These are phyloP conservation scores for Scylla paramamosain DNA, from an alignment of 1,140 invertebrate genomes.

Conservation along the genomic window DNA sequence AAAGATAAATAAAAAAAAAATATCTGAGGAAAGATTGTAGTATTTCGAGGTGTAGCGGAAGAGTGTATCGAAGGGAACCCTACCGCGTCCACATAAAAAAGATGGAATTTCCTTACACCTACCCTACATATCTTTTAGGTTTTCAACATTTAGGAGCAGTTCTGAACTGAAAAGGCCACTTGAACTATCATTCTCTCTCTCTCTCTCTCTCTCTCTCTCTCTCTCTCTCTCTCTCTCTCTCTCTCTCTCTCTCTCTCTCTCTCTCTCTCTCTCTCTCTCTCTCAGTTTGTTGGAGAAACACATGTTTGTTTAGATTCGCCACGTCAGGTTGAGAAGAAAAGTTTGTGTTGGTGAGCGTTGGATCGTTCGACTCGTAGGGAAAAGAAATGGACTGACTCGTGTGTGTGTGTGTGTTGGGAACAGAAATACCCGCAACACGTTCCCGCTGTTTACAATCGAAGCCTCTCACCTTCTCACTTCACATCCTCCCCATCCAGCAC, in stretches of 20 bases:
- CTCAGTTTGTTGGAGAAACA: not conserved
- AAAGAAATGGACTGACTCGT: not conserved
- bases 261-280: slow-evolving; percentile 8
- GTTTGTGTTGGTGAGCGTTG: not conserved
- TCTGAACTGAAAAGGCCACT: too few species aligned
- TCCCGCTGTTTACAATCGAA: not conserved
- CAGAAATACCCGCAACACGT: not conserved
- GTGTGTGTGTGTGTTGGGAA: not conserved
- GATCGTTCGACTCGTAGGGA: not conserved
- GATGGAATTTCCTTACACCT: too few species aligned
- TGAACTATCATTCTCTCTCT: not conserved
- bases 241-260: slow-evolving; percentile 44
- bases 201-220: slow-evolving; percentile 51
- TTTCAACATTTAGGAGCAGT: too few species aligned
- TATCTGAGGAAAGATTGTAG: too few species aligned
- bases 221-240: slow-evolving; percentile 52
- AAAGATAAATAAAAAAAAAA: not conserved
- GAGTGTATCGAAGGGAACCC: too few species aligned
- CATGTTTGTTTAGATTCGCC: not conserved
- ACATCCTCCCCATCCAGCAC: not conserved
- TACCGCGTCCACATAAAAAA: too few species aligned
- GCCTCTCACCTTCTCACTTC: not conserved
- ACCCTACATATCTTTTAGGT: too few species aligned
- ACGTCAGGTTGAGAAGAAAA: not conserved
- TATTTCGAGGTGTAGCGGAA: too few species aligned